A percentile compares a stretch with the other conserved stretches of the same genome.
phyloP scores from a whole-genome alignment of 2,113 vertebrate species.

The Neotoma lepida region DNA sequence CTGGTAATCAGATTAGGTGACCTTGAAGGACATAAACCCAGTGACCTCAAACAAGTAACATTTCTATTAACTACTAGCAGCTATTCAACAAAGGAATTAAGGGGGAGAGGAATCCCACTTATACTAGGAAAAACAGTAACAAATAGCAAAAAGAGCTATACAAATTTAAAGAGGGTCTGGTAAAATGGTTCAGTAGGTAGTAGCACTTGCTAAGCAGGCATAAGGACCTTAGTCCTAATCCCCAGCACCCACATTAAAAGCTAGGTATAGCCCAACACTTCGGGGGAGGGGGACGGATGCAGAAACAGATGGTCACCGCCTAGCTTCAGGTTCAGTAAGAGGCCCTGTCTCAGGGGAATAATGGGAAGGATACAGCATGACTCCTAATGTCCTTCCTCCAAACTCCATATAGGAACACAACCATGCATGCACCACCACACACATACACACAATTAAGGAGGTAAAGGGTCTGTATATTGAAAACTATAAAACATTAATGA shows the following conservation, averaged over 20 bases:
- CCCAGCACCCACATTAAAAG: not conserved
- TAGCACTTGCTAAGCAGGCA: not conserved
- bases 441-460: not conserved
- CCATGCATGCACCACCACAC: not conserved
- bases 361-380: not conserved
- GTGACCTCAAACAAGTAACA: not conserved
- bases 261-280: not conserved
- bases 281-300: rapidly evolving
- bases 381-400: not conserved
- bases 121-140: not conserved
- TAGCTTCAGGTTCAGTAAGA: not conserved
- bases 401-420: too few species aligned
- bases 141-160: not conserved
- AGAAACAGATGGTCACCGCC: not conserved
- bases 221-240: not conserved
- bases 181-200: too few species aligned
- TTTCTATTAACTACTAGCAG: not conserved
- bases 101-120: not conserved
- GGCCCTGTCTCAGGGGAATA: not conserved
- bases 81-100: not conserved
- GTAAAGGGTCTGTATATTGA: not conserved
- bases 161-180: not conserved
- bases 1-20: not conserved
- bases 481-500: not conserved
- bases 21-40: not conserved